phyloP scores from a whole-genome alignment of 2,888 invertebrate genomes.

The Dasypolia templi region DNA sequence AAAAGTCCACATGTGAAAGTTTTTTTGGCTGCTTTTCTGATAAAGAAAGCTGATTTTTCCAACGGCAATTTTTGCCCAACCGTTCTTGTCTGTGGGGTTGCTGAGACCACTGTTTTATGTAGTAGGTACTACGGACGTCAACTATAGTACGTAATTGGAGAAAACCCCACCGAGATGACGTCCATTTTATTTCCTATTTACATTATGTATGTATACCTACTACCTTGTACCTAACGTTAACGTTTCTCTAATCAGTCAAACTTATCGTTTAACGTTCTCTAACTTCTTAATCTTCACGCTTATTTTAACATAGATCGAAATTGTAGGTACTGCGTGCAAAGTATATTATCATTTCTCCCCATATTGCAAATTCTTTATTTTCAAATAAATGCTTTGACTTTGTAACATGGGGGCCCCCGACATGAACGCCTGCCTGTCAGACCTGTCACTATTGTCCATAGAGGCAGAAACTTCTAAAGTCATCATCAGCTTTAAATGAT shows the following conservation, averaged over 20 bases:
- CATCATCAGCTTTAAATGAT: too few species aligned
- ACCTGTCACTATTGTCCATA: too few species aligned
- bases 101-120: not conserved
- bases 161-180: not conserved
- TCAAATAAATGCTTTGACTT: too few species aligned
- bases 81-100: not conserved
- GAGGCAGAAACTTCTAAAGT: too few species aligned
- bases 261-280: conserved; percentile 28
- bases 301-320: conserved; percentile 49
- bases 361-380: not conserved
- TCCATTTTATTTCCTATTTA: not conserved
- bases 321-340: not conserved
- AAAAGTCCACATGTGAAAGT: not conserved
- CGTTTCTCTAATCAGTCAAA: conserved; percentile 22
- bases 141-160: not conserved
- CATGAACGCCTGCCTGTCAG: too few species aligned
- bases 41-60: not conserved
- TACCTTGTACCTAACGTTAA: not conserved
- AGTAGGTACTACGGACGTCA: not conserved
- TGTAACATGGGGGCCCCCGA: too few species aligned
- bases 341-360: too few species aligned
- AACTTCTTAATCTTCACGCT: conserved; percentile 43
- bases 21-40: not conserved
- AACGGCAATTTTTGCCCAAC: not conserved
- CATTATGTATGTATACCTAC: not conserved